phyloP scores from a whole-genome alignment of 2,888 invertebrate species.

The Erebia epiphron region DNA sequence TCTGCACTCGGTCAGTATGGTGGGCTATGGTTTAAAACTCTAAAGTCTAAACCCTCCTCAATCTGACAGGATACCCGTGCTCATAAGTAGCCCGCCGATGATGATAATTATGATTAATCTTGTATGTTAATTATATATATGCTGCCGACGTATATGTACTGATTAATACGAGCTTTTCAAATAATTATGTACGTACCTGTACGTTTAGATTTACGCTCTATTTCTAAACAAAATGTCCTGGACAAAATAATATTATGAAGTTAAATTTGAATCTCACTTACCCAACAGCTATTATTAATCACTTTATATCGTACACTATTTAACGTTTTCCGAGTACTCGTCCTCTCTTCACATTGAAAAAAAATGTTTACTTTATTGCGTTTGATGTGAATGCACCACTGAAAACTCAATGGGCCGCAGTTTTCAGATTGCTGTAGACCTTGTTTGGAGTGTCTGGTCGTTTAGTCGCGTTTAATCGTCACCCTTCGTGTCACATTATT shows the following conservation, averaged over 20 bases:
- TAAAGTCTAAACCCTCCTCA: no score
- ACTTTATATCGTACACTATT: not conserved
- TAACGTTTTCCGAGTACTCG: not conserved
- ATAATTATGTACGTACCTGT: no score
- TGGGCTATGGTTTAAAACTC: no score
- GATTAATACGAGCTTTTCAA: no score
- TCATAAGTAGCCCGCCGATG: no score
- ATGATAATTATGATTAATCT: no score
- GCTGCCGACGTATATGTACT: no score
- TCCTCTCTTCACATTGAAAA: slow-evolving; percentile 5
- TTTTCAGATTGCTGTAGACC: slow-evolving; percentile 41
- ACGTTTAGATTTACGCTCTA: not conserved
- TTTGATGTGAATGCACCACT: slow-evolving; percentile 40
- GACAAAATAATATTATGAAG: not conserved
- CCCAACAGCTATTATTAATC: not conserved
- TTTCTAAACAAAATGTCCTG: not conserved
- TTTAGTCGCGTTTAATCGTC: slow-evolving; percentile 62
- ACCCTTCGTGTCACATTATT: slow-evolving; percentile 71
- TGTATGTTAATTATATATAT: no score
- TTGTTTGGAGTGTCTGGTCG: slow-evolving; percentile 51
- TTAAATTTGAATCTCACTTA: not conserved
- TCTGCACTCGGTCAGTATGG: no score
- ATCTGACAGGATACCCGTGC: no score
- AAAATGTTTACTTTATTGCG: slow-evolving; percentile 9
- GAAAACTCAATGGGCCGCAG: slow-evolving; percentile 44